Evolutionary conservation across 2,797 vertebrate species (phyloP).

Genomic region (Macropodus opercularis): DNA sequence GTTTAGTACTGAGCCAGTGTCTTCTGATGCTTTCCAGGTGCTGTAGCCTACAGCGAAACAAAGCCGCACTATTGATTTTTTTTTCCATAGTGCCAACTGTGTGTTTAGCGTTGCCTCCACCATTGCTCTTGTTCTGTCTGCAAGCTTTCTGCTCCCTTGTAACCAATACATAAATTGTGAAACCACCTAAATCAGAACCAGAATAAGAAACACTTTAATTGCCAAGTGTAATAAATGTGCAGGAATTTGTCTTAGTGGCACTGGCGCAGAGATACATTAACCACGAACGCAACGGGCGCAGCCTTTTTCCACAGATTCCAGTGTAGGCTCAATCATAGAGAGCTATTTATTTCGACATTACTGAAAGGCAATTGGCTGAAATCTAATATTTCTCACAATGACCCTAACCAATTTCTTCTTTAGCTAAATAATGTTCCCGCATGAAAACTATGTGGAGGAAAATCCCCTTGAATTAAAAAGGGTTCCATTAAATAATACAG

Average conservation of each 20-base stretch:
- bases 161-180: slow-evolving; percentile 44
- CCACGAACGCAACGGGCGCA: slow-evolving; percentile 32
- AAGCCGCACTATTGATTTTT: slow-evolving; percentile 66
- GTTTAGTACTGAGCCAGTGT: slow-evolving; percentile 51
- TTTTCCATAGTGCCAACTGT: slow-evolving; percentile 50
- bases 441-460: slow-evolving; percentile 63
- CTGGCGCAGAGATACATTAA: slow-evolving; percentile 48
- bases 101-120: slow-evolving; percentile 46
- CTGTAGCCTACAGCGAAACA: slow-evolving; percentile 64
- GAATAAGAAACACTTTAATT: slow-evolving; percentile 55
- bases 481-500: slow-evolving; percentile 62
- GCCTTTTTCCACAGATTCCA: slow-evolving; percentile 18
- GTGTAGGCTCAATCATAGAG: slow-evolving; percentile 35
- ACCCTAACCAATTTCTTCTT: slow-evolving; percentile 26
- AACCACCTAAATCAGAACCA: slow-evolving; percentile 44
- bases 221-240: slow-evolving; percentile 44
- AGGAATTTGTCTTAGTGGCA: slow-evolving; percentile 38
- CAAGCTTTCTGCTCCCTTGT: slow-evolving; percentile 25
- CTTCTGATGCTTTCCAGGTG: slow-evolving; percentile 61
- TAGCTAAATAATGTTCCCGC: slow-evolving; percentile 48
- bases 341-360: slow-evolving; percentile 49
- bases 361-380: slow-evolving; percentile 36
- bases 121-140: slow-evolving; percentile 27
- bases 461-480: slow-evolving; percentile 68
- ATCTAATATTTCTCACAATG: slow-evolving; percentile 45